These are phyloP conservation scores for Yponomeuta cagnagella DNA, from an alignment of 2,888 invertebrate genomes.

Conservation along the genomic window DNA sequence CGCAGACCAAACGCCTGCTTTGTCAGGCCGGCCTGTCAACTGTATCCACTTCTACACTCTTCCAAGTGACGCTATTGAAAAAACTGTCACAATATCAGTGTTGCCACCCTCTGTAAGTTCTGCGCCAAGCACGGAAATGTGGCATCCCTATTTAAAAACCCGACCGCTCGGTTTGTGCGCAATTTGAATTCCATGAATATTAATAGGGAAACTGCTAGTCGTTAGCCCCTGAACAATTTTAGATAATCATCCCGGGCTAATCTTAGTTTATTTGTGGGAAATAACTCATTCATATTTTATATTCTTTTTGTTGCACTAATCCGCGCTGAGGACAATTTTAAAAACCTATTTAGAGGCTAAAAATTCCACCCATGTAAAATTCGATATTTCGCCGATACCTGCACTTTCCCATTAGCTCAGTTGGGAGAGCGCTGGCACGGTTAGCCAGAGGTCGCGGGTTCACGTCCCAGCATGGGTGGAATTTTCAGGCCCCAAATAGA, in stretches of 20 bases:
- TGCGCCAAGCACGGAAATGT: not conserved
- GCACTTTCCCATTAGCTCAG: too few relatives aligned
- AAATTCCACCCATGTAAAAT: too few relatives aligned
- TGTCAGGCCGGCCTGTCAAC: too few relatives aligned
- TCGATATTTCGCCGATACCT: too few relatives aligned
- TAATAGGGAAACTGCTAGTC: slow-evolving; percentile 35
- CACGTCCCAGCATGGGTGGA: too few relatives aligned
- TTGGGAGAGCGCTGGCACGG: too few relatives aligned
- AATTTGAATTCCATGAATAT: slow-evolving; percentile 55
- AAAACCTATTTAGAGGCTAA: too few relatives aligned
- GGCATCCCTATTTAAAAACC: slow-evolving; percentile 22
- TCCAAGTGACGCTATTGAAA: not conserved
- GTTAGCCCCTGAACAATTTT: slow-evolving; percentile 11
- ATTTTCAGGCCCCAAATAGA: too few relatives aligned
- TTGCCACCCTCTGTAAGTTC: not conserved
- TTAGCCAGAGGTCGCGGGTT: too few relatives aligned
- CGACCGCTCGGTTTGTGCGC: slow-evolving; percentile 33
- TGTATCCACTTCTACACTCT: not conserved
- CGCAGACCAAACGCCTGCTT: too few relatives aligned
- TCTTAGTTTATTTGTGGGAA: not conserved
- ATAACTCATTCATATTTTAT: not conserved
- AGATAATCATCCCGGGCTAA: not conserved
- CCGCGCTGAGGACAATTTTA: too few relatives aligned
- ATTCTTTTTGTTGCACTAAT: not conserved
- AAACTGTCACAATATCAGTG: not conserved